Conservation (phyloP, 2,797 vertebrate species). For the Gymnopithys bicolor region DNA sequence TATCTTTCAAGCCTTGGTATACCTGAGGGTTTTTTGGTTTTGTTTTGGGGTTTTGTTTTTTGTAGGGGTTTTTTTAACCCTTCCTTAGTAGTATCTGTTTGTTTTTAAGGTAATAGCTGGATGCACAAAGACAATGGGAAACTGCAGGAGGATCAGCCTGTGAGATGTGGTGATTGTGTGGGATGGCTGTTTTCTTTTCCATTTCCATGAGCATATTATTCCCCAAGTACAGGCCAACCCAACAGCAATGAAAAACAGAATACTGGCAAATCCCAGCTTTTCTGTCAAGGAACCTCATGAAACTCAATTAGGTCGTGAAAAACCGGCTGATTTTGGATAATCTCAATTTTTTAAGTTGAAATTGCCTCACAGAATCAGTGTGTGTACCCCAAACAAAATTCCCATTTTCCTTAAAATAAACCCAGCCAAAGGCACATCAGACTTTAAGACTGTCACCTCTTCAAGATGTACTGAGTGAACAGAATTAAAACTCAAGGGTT, state of each 20-base stretch:
- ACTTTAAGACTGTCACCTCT: not conserved
- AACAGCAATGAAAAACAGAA: constrained; percentile 6
- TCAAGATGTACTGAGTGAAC: not conserved
- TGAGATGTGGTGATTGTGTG: not conserved
- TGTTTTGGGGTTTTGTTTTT: too few species aligned
- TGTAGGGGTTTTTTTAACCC: not conserved
- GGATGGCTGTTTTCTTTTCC: not conserved
- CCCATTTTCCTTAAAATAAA: not conserved
- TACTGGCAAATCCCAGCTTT: not conserved
- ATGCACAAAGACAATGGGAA: not conserved
- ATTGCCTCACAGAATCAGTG: not conserved
- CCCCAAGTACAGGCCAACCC: not conserved
- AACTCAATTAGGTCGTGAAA: not conserved
- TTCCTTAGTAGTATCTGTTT: not conserved
- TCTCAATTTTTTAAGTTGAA: not conserved
- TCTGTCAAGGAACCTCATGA: not conserved
- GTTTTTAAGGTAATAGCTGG: not conserved
- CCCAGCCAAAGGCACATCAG: not conserved
- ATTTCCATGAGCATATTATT: not conserved
- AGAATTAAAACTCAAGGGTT: not conserved
- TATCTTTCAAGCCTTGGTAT: not conserved
- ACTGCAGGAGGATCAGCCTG: not conserved
- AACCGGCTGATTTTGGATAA: not conserved
- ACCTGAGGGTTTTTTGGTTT: not conserved
- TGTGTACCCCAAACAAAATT: not conserved